Conservation (phyloP, 2,888 invertebrate species). For the Cerastis leucographa region DNA sequence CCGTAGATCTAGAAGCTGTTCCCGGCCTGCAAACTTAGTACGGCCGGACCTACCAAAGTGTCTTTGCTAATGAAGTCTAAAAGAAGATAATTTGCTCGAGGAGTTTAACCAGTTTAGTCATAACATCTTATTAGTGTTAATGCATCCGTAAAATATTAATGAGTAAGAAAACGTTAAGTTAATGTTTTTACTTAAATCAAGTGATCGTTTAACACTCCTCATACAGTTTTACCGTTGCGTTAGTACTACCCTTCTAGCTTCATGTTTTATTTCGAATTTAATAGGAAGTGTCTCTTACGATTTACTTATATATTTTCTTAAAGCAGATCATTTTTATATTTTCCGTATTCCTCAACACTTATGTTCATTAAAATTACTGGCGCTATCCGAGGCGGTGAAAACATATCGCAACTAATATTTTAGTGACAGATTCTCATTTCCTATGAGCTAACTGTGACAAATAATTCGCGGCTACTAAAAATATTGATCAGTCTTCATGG, state of each 20-base stretch:
- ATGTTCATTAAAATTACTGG: slow-evolving; percentile 22
- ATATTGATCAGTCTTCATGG: neutral
- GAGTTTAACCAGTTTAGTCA: neutral
- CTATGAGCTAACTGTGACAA: slow-evolving; percentile 6
- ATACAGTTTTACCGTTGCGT: too few species aligned
- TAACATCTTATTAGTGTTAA: slow-evolving; percentile 27
- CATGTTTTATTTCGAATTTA: neutral
- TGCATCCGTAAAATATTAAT: slow-evolving; percentile 6
- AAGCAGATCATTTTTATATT: neutral
- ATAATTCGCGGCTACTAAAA: neutral
- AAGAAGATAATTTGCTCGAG: neutral
- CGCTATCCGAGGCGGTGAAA: neutral
- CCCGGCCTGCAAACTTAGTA: too few species aligned
- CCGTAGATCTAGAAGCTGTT: neutral
- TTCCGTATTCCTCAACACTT: neutral
- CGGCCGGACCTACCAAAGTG: too few species aligned
- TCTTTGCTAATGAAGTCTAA: neutral
- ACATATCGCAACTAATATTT: slow-evolving; percentile 35
- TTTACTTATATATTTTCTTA: neutral
- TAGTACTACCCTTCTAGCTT: neutral
- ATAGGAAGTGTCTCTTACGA: neutral
- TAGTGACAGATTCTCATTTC: slow-evolving; percentile 47
- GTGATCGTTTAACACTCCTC: neutral
- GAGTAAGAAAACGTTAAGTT: slow-evolving; percentile 14
- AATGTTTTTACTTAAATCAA: slow-evolving; percentile 13